These are phyloP conservation scores for Eumeta japonica DNA, from an alignment of 1,140 invertebrate species.

Conservation along the genomic window DNA sequence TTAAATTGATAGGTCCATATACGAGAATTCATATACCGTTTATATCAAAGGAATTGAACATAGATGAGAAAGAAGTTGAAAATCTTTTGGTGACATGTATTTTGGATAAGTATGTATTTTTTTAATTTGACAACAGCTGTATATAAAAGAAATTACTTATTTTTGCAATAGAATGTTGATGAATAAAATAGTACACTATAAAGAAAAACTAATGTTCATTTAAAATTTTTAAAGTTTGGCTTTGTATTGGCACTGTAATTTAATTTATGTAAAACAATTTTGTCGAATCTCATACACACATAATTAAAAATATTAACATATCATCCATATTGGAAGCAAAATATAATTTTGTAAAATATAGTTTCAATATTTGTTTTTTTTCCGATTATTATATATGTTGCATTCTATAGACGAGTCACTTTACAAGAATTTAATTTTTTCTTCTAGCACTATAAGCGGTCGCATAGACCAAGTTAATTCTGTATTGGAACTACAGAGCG, in stretches of 20 bases:
- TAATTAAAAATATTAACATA: background rate
- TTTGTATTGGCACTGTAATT: too few species aligned
- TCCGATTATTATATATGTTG: too few species aligned
- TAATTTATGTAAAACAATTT: background rate
- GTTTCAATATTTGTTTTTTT: background rate
- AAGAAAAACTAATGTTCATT: background rate
- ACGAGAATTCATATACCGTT: slow-evolving; percentile 98
- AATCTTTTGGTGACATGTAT: slow-evolving; percentile 98
- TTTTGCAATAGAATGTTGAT: background rate
- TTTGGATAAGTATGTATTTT: slow-evolving; percentile 78
- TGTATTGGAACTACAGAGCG: slow-evolving; percentile 85
- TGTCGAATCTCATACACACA: background rate
- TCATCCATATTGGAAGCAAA: too few species aligned
- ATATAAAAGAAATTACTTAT: background rate
- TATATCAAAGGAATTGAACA: slow-evolving; percentile 96
- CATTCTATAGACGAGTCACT: too few species aligned
- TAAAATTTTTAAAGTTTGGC: too few species aligned
- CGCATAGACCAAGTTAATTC: slow-evolving; percentile 97
- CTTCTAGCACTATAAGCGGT: slow-evolving; percentile 86
- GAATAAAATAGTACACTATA: background rate
- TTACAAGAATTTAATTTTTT: slow-evolving; percentile 1
- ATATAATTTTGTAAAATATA: slow-evolving; percentile 3
- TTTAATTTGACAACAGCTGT: too few species aligned
- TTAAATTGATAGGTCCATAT: slow-evolving; percentile 97
- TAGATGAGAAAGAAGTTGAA: slow-evolving; percentile 94